Conservation (phyloP, 2,113 vertebrate genomes). For the Oxyura jamaicensis region DNA sequence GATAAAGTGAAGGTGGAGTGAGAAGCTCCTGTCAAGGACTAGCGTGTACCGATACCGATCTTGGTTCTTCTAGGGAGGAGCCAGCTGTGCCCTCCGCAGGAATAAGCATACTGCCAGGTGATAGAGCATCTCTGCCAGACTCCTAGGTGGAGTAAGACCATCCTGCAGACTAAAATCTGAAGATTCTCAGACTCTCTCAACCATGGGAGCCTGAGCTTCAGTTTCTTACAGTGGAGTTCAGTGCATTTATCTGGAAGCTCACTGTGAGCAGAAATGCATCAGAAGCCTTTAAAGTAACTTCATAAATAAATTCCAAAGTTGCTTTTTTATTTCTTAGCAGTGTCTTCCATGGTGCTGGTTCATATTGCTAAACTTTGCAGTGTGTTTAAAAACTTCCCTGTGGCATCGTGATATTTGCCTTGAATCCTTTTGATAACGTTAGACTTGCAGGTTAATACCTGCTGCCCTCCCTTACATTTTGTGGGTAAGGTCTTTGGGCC, state of each 20-base stretch:
- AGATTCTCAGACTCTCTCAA: not conserved
- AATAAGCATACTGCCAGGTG: not conserved
- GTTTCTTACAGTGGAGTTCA: not conserved
- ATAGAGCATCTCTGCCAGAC: not conserved
- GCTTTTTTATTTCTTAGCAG: not conserved
- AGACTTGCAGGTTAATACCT: not conserved
- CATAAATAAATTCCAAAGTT: not conserved
- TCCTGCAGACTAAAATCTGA: not conserved
- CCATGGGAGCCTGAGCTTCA: not conserved
- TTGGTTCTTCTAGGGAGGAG: not conserved
- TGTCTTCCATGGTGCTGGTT: not conserved
- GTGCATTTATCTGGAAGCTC: not conserved
- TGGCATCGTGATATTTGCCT: fast-evolving
- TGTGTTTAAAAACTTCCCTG: not conserved
- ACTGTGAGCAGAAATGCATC: not conserved
- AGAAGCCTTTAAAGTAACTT: not conserved
- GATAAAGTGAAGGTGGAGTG: not conserved
- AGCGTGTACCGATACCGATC: fast-evolving
- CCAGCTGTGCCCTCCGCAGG: not conserved
- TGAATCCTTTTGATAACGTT: not conserved
- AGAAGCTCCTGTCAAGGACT: not conserved
- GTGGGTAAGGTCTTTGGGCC: not conserved
- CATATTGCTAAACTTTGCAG: not conserved
- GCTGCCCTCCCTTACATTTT: not conserved
- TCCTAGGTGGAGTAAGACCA: not conserved